phyloP scores from a whole-genome alignment of 2,113 vertebrate species.

The Eudyptes chrysolophus region DNA sequence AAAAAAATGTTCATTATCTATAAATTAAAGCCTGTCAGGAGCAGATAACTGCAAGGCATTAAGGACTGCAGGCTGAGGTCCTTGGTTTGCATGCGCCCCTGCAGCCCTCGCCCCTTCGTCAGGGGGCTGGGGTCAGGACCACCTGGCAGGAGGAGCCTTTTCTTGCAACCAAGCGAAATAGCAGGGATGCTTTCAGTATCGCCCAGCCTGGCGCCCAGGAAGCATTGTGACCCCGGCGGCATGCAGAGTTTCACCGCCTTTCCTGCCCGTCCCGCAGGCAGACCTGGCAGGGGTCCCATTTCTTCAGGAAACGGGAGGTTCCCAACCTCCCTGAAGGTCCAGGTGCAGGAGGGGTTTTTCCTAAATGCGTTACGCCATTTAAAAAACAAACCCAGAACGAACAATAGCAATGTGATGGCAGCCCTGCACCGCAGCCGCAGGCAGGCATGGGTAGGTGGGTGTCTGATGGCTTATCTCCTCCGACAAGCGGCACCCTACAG shows the following conservation, averaged over 20 bases:
- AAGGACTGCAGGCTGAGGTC: not conserved
- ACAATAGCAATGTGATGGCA: rapidly evolving
- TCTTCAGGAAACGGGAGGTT: not conserved
- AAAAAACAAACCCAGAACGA: not conserved
- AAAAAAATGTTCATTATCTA: not conserved
- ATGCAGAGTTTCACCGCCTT: rapidly evolving
- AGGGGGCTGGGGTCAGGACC: not conserved
- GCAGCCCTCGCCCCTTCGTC: not conserved
- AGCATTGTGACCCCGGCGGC: rapidly evolving
- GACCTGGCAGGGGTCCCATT: too few species aligned
- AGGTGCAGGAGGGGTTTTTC: rapidly evolving
- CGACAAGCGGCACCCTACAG: rapidly evolving
- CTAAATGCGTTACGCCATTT: not conserved
- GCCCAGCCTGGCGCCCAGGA: not conserved
- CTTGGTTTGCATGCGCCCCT: not conserved
- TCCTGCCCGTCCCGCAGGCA: not conserved
- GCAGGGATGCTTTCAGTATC: not conserved
- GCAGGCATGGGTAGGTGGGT: not conserved
- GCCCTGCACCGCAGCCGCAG: not conserved
- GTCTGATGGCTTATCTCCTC: not conserved
- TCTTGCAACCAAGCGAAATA: not conserved
- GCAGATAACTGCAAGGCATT: not conserved
- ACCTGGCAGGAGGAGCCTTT: not conserved
- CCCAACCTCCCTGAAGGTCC: not conserved
- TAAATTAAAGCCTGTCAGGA: not conserved